These are phyloP conservation scores for Wiebesia pumilae DNA, from an alignment of 1,140 invertebrate genomes.

Conservation along the genomic window DNA sequence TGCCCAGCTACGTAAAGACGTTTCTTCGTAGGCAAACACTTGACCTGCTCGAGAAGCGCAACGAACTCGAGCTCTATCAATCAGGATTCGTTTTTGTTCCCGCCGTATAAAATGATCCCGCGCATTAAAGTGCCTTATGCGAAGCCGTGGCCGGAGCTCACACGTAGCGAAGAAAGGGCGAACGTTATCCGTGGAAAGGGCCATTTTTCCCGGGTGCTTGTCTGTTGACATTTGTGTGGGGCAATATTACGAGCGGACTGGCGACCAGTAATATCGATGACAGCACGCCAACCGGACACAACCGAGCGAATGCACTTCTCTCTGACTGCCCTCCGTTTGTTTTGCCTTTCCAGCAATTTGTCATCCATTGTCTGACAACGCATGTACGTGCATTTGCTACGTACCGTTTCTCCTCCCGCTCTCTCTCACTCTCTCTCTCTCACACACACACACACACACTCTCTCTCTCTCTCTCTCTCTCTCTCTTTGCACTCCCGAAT, in stretches of 20 bases:
- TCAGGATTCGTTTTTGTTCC: constrained; percentile 42
- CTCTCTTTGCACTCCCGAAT: constrained; percentile 47
- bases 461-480: neutral
- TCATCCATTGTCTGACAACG: constrained; percentile 68
- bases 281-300: constrained; percentile 54
- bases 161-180: constrained; percentile 23
- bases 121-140: constrained; percentile 18
- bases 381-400: constrained; percentile 28
- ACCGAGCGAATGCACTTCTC: constrained; percentile 34
- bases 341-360: constrained; percentile 67
- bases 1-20: neutral
- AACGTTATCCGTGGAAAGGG: constrained; percentile 53
- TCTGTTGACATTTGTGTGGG: constrained; percentile 37
- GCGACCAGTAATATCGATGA: constrained; percentile 63
- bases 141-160: neutral
- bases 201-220: constrained; percentile 61
- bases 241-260: constrained; percentile 26
- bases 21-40: neutral
- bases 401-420: neutral
- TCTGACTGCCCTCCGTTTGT: constrained; percentile 61
- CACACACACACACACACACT: neutral
- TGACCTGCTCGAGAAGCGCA: constrained; percentile 6
- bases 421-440: neutral
- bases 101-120: constrained; percentile 24
- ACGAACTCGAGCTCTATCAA: constrained; percentile 37